Evolutionary conservation across 2,888 invertebrate genomes (phyloP).

Genomic region (Boloria euphrosyne): DNA sequence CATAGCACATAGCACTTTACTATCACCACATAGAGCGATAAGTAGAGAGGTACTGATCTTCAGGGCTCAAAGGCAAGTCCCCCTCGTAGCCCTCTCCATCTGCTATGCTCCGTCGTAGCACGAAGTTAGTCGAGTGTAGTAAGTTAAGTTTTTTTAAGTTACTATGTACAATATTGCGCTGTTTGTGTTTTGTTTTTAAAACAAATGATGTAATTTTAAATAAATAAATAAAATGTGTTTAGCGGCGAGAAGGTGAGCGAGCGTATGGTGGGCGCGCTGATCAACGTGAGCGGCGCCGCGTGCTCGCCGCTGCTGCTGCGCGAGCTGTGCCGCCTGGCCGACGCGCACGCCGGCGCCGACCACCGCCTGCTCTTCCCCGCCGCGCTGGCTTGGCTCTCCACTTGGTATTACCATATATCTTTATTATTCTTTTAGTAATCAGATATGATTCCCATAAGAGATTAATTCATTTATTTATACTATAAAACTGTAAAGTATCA

Average conservation of each 20-base stretch:
- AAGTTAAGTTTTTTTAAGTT: no score
- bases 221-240: background rate
- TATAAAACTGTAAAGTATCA: no score
- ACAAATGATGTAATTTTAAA: no score
- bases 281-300: constrained; percentile 66
- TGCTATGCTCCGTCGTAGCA: no score
- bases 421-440: background rate
- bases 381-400: constrained; percentile 89
- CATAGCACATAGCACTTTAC: no score
- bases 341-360: constrained; percentile 91
- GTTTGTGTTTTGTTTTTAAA: no score
- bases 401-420: constrained; percentile 75
- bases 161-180: no score
- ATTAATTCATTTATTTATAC: background rate
- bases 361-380: constrained; percentile 92
- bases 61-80: no score
- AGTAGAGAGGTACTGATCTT: no score
- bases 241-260: constrained; percentile 61
- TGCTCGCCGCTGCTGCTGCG: constrained; percentile 70
- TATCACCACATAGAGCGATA: no score
- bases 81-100: no score
- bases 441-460: background rate
- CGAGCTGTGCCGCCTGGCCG: constrained; percentile 85
- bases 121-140: no score
- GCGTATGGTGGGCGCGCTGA: constrained; percentile 68